A percentile compares a stretch with the other conserved stretches of the same genome.
phyloP scores from a whole-genome alignment of 1,140 invertebrate species.

The Orchestia grillus region DNA sequence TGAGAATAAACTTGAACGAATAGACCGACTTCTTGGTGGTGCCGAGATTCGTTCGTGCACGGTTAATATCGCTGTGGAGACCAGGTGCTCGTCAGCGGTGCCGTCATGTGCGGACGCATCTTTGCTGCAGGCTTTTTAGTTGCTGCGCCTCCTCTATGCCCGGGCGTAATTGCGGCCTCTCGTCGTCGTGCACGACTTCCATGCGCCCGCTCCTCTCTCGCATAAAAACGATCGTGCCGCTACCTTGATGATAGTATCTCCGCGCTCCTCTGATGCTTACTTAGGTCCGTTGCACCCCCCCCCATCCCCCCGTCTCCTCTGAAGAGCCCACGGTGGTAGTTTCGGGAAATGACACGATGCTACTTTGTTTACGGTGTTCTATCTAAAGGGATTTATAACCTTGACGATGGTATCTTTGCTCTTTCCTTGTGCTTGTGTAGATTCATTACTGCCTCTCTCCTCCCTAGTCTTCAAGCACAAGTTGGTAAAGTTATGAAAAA shows the following conservation, averaged over 20 bases:
- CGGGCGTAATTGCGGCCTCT: not conserved
- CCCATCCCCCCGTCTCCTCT: not conserved
- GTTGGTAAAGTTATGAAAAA: not conserved
- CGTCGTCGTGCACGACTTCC: conserved; percentile 3
- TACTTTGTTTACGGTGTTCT: not conserved
- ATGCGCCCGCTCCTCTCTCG: not conserved
- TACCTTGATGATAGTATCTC: conserved; percentile 8
- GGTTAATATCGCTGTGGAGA: not conserved
- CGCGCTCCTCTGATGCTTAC: not conserved
- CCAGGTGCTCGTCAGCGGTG: not conserved
- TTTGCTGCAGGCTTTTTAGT: not conserved
- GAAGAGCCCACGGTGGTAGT: not conserved
- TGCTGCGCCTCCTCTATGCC: not conserved
- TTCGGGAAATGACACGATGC: not conserved
- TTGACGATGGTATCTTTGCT: not conserved
- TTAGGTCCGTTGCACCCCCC: not conserved
- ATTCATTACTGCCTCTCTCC: not conserved
- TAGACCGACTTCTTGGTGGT: not conserved
- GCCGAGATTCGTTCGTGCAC: not conserved
- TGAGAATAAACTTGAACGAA: not conserved
- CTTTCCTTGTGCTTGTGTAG: not conserved
- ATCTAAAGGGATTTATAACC: not conserved
- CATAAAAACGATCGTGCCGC: not conserved
- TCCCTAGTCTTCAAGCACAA: not conserved
- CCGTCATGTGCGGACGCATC: not conserved